These are phyloP conservation scores for Silvanus unidentatus DNA, from an alignment of 2,888 invertebrate species.

Conservation along the genomic window DNA sequence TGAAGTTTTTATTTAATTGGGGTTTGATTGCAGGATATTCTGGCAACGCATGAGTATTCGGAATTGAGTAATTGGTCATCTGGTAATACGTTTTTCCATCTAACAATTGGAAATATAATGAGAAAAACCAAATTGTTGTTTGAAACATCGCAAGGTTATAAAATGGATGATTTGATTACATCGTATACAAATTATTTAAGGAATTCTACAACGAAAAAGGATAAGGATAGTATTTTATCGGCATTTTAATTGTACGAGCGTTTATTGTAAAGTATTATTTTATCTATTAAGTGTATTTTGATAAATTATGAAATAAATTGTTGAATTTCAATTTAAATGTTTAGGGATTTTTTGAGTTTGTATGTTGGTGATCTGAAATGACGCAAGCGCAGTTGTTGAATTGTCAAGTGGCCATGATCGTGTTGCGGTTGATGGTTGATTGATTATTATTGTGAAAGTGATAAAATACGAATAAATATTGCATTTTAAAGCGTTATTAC, in stretches of 20 bases:
- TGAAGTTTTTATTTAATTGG: constrained; percentile 6
- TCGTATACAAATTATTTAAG: constrained; percentile 69
- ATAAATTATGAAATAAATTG: too few relatives aligned
- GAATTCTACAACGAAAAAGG: constrained; percentile 17
- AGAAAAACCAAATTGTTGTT: constrained; percentile 83
- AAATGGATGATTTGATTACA: constrained; percentile 93
- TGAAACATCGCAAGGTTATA: constrained; percentile 89
- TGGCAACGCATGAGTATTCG: constrained; percentile 79
- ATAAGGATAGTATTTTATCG: constrained; percentile 12
- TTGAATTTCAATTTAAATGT: too few relatives aligned
- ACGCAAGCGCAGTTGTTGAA: too few relatives aligned
- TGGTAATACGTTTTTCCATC: constrained; percentile 90
- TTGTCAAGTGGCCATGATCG: too few relatives aligned
- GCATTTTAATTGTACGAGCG: background rate
- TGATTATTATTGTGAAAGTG: too few relatives aligned
- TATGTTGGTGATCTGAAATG: too few relatives aligned
- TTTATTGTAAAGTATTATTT: too few relatives aligned
- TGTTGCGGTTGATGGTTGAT: too few relatives aligned
- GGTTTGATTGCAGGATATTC: constrained; percentile 58
- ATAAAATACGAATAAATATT: too few relatives aligned
- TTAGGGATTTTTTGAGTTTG: too few relatives aligned
- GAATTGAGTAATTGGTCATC: constrained; percentile 93
- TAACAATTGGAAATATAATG: constrained; percentile 92
- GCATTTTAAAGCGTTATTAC: too few relatives aligned
- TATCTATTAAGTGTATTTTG: too few relatives aligned